Base-by-base conservation (phyloP, 2,113 vertebrate species). In the Dunckerocampus dactyliophorus region DNA sequence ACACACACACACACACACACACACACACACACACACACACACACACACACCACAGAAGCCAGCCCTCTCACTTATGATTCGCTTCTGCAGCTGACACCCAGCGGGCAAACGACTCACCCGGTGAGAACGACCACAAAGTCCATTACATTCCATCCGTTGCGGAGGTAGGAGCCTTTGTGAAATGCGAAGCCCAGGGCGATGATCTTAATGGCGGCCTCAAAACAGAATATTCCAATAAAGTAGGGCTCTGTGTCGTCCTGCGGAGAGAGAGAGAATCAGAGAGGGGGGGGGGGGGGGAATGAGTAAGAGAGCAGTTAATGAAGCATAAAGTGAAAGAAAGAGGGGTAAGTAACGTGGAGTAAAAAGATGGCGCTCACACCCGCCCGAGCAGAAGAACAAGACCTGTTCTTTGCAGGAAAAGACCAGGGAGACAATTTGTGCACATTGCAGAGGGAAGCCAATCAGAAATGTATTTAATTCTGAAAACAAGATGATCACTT, bases 141-240 rank as follows among this genome's bases (percentile, higher is more conserved):
- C 97, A 99, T 99, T 89, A 98, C 95, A 0, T 99, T 99, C 97
- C 97, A 99, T 75, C 96, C 96, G 0, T 98, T 99, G 15, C 97
- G 90, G 69, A 99, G 93, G 87, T 99, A 99, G 57, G 97, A 98
- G 80, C 90, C 96, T 92, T 97, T 98, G 86, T 99, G 97, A 75
- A 98, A 95, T 17, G 92, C 95, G 15, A 99, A 98, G 81, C 96
- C 97, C 89, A 98, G 85, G 8, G 96, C 97, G 15, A 98, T 93
- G 89, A 99, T 97, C 89, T 99, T 99, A 89, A 99, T 99, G 67
- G 95, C 95, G 2, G 96, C 97, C 90, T 98, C 97, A 31, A 99
- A 98, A 90, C 96, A 99, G 88, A 99, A 99, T 91, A 99, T 97
- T 88, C 96, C 97, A 84, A 99, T 99, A 90, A 99, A 99, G 82